Conservation (phyloP, 2,113 vertebrate genomes). For the Hirundichthys speculiger region DNA sequence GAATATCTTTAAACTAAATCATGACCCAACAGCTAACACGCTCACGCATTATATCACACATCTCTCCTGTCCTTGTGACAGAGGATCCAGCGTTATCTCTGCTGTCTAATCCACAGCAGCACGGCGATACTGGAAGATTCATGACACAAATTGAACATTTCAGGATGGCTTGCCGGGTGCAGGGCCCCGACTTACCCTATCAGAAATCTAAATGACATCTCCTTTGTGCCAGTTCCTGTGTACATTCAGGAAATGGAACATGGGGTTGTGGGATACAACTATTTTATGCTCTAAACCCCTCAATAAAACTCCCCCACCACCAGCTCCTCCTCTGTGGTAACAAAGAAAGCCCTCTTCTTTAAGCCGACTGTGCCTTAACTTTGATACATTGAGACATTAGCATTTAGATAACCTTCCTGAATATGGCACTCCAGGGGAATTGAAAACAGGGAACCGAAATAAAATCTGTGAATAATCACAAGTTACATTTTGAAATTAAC, state of each 20-base stretch:
- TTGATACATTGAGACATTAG: slow-evolving; percentile 80
- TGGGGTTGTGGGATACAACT: slow-evolving; percentile 48
- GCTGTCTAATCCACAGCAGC: slow-evolving; percentile 42
- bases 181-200: slow-evolving; percentile 46
- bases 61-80: slow-evolving; percentile 32
- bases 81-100: slow-evolving; percentile 51
- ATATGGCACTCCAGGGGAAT: slow-evolving; percentile 68
- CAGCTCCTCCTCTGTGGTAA: slow-evolving; percentile 48
- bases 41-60: slow-evolving; percentile 16
- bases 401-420: slow-evolving; percentile 83
- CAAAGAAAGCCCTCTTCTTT: slow-evolving; percentile 57
- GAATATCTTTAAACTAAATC: slow-evolving; percentile 15
- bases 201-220: slow-evolving; percentile 58
- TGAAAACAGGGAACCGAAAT: slow-evolving; percentile 66
- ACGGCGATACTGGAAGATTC: slow-evolving; percentile 41
- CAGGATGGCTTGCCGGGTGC: slow-evolving; percentile 20
- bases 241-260: slow-evolving; percentile 49
- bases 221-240: slow-evolving; percentile 53
- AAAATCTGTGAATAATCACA: slow-evolving; percentile 75
- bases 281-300: slow-evolving; percentile 62
- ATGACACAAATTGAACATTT: slow-evolving; percentile 68
- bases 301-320: slow-evolving; percentile 50
- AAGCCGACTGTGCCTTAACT: slow-evolving; percentile 52
- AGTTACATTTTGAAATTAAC: slow-evolving; percentile 72
- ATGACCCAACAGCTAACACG: slow-evolving; percentile 1